Conservation (phyloP, 2,113 vertebrate genomes). For the Tragelaphus imberbis region DNA sequence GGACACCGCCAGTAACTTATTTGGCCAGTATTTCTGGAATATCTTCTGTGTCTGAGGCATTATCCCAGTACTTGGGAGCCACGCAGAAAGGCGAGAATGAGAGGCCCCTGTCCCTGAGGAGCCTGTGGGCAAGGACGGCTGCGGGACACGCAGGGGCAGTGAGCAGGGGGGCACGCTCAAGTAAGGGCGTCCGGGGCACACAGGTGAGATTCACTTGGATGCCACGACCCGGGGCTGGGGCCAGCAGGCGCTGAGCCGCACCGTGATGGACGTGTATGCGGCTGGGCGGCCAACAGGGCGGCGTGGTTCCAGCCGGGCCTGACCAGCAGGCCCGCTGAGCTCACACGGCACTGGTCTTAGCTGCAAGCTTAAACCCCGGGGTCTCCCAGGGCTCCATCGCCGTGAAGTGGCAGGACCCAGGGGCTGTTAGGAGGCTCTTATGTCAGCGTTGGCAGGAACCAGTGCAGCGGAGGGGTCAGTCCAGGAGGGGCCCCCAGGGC, state of each 20-base stretch:
- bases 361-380: background rate
- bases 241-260: background rate
- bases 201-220: background rate
- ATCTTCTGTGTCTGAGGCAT: background rate
- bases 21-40: background rate
- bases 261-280: fast-evolving
- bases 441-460: background rate
- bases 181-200: background rate
- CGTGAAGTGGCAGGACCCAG: background rate
- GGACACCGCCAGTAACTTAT: background rate
- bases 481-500: background rate
- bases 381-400: background rate
- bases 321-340: background rate
- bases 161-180: fast-evolving
- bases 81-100: background rate
- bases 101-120: background rate
- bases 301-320: background rate
- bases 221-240: fast-evolving
- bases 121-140: background rate
- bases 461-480: background rate
- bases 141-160: background rate
- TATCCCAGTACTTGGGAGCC: background rate
- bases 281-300: fast-evolving
- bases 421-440: background rate
- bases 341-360: fast-evolving